Conservation (phyloP, 2,888 invertebrate species). For the Apodemia duryi region DNA sequence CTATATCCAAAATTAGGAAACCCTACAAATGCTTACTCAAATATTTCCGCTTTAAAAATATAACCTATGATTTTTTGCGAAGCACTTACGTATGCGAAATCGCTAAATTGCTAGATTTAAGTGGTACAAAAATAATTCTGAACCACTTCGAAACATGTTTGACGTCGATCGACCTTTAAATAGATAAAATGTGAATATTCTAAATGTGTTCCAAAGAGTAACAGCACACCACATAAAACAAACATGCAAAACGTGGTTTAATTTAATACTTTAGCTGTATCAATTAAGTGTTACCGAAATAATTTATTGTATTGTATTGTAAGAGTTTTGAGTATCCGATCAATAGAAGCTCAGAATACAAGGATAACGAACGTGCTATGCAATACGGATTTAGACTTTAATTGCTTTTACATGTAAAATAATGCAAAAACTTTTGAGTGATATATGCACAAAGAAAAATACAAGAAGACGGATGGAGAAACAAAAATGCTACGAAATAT, state of each 20-base stretch:
- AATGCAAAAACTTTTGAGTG: no score
- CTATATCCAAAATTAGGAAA: slow-evolving; percentile 7
- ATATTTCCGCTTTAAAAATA: slow-evolving; percentile 13
- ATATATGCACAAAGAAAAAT: no score
- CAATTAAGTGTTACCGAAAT: no score
- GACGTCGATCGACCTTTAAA: not conserved
- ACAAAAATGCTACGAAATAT: no score
- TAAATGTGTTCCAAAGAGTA: not conserved
- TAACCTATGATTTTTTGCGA: slow-evolving; percentile 10
- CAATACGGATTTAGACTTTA: no score
- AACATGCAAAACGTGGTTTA: not conserved
- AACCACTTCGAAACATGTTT: not conserved
- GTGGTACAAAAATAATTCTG: slow-evolving; percentile 10
- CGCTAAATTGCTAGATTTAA: slow-evolving; percentile 16
- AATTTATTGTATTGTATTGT: no score
- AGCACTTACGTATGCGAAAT: slow-evolving; percentile 8
- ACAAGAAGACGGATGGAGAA: no score
- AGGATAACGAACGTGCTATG: no score
- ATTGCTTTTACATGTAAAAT: no score
- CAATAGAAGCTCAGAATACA: no score
- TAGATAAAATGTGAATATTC: not conserved
- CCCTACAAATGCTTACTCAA: not conserved
- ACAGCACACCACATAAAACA: not conserved
- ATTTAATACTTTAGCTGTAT: not conserved
- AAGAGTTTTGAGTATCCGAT: no score